These are phyloP conservation scores for Eupithecia dodoneata DNA, from an alignment of 2,888 invertebrate species.

Conservation along the genomic window DNA sequence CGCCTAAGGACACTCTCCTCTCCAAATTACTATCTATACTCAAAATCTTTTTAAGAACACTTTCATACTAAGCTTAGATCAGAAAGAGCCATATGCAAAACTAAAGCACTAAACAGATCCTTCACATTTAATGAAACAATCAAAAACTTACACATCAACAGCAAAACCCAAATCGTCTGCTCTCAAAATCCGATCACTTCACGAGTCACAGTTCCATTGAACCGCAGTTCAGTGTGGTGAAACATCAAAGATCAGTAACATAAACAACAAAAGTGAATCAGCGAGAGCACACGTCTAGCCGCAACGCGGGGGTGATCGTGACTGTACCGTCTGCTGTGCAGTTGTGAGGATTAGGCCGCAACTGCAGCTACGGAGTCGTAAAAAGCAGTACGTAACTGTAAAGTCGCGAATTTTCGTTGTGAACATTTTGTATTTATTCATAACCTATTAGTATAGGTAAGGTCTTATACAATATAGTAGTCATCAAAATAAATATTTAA, in stretches of 20 bases:
- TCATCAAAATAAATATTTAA: no score
- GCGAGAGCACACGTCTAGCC: conserved; percentile 59
- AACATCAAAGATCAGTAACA: conserved; percentile 28
- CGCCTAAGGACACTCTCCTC: neutral
- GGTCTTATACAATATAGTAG: no score
- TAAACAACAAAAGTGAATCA: conserved; percentile 20
- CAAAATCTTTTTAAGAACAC: neutral
- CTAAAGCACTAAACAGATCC: conserved; percentile 12
- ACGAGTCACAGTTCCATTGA: conserved; percentile 49
- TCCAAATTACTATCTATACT: neutral
- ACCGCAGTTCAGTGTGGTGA: conserved; percentile 31
- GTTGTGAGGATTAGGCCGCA: conserved; percentile 53
- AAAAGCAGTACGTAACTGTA: neutral
- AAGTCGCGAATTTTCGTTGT: neutral
- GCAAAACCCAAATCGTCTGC: conserved; percentile 41
- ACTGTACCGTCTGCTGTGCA: conserved; percentile 54
- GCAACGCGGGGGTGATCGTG: conserved; percentile 62
- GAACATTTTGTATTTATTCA: neutral
- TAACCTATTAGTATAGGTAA: no score
- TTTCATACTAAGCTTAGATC: neutral
- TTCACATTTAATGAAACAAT: conserved; percentile 23
- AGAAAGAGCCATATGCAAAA: neutral
- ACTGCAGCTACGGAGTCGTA: conserved; percentile 26
- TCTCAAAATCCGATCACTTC: conserved; percentile 52
- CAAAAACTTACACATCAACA: conserved; percentile 49